Percentiles rank a stretch among this genome's conserved stretches.
phyloP scores from a whole-genome alignment of 2,888 invertebrate species.

The Drosophila meridionalis region DNA sequence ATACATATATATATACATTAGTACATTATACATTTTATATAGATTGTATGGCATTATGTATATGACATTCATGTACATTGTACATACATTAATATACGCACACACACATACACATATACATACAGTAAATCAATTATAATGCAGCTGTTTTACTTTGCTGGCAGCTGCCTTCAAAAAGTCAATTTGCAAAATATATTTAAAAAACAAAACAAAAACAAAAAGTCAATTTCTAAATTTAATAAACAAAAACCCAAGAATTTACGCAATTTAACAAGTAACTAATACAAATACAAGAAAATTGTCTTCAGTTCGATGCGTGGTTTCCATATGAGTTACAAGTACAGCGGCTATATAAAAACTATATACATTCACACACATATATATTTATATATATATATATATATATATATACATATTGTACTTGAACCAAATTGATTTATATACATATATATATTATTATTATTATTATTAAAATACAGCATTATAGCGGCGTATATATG shows the following conservation, averaged over 20 bases:
- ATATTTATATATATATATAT: constrained; percentile 45
- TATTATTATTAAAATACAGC: constrained; percentile 51
- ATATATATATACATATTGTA: constrained; percentile 57
- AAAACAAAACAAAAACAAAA: constrained; percentile 6
- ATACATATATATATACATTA: constrained; percentile 22
- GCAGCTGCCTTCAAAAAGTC: constrained; percentile 55
- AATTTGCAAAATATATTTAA: constrained; percentile 53
- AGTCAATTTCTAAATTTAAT: constrained; percentile 57
- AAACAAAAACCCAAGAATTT: constrained; percentile 3
- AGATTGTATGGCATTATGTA: constrained; percentile 69
- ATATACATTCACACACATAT: constrained; percentile 26
- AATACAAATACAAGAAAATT: constrained; percentile 36
- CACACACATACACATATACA: constrained; percentile 18
- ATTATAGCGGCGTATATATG: constrained; percentile 41
- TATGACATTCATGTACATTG: constrained; percentile 80
- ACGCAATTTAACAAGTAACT: constrained; percentile 11
- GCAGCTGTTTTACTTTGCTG: constrained; percentile 8
- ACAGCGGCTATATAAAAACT: constrained; percentile 33
- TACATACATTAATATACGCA: constrained; percentile 51
- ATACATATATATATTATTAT: constrained; percentile 33
- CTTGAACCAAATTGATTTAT: constrained; percentile 69
- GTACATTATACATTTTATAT: constrained; percentile 51
- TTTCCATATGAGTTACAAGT: constrained; percentile 67
- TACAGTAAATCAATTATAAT: constrained; percentile 49
- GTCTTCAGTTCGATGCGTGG: constrained; percentile 79